Evolutionary conservation across 2,888 invertebrate genomes (phyloP).

Genomic region (Drosophila percnosoma): DNA sequence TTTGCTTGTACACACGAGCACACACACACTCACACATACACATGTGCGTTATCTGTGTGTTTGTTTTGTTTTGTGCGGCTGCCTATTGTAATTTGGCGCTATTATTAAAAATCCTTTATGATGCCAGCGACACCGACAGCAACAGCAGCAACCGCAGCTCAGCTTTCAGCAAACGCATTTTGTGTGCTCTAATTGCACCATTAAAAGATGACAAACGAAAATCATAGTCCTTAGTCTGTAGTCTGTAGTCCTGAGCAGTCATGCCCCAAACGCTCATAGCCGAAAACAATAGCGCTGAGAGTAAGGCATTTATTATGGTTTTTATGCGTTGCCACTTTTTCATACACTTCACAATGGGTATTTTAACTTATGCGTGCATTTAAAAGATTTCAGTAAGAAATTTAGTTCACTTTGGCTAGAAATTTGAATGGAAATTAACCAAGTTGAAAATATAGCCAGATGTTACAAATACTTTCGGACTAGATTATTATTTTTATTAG

Average conservation of each 20-base stretch:
- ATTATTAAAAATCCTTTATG: constrained; percentile 81
- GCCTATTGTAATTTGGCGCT: constrained; percentile 79
- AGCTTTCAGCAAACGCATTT: constrained; percentile 79
- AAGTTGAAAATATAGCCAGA: not conserved
- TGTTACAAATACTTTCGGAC: not conserved
- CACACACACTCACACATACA: constrained; percentile 6
- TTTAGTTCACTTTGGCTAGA: not conserved
- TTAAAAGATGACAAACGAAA: constrained; percentile 78
- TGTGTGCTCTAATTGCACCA: constrained; percentile 78
- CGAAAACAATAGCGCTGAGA: constrained; percentile 52
- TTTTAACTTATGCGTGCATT: not conserved
- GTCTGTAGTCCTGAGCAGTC: constrained; percentile 9
- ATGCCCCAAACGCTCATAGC: constrained; percentile 36
- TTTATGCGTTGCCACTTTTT: constrained; percentile 66
- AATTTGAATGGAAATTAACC: not conserved
- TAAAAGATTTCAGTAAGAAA: not conserved
- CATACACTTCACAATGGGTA: constrained; percentile 32
- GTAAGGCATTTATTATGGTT: constrained; percentile 74
- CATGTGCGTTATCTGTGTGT: constrained; percentile 28
- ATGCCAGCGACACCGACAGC: constrained; percentile 52
- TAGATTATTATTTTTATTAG: not conserved
- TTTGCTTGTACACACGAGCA: constrained; percentile 55
- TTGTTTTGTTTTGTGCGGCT: constrained; percentile 35
- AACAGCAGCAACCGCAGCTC: constrained; percentile 58
- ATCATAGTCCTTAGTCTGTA: constrained; percentile 20